phyloP scores from a whole-genome alignment of 2,888 invertebrate genomes.

The Brenthis ino region DNA sequence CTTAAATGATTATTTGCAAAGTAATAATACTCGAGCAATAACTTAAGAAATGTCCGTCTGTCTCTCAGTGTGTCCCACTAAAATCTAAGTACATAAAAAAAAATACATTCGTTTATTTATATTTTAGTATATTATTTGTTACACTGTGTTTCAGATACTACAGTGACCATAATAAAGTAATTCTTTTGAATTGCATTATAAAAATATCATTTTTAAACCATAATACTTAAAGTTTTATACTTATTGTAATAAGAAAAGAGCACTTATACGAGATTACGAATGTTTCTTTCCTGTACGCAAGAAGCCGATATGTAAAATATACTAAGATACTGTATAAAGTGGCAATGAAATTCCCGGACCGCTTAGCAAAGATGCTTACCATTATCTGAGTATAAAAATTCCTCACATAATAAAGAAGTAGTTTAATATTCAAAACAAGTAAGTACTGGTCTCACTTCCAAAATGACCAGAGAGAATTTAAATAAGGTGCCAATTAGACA shows the following conservation, averaged over 20 bases:
- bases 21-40: not conserved
- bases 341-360: slow-evolving; percentile 62
- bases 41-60: not conserved
- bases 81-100: too few relatives aligned
- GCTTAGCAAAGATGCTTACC: slow-evolving; percentile 65
- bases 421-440: slow-evolving; percentile 68
- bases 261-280: slow-evolving; percentile 58
- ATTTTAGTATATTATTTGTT: not conserved
- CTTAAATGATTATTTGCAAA: too few relatives aligned
- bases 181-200: slow-evolving; percentile 33
- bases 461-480: slow-evolving; percentile 70
- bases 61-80: too few relatives aligned
- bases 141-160: not conserved
- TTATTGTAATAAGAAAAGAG: slow-evolving; percentile 52
- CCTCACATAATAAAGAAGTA: slow-evolving; percentile 72
- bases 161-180: slow-evolving; percentile 30
- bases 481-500: slow-evolving; percentile 77
- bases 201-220: slow-evolving; percentile 50
- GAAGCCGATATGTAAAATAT: slow-evolving; percentile 48
- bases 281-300: slow-evolving; percentile 48
- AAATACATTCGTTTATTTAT: not conserved
- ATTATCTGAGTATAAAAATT: slow-evolving; percentile 66
- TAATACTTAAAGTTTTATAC: slow-evolving; percentile 57
- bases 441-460: slow-evolving; percentile 59
- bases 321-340: slow-evolving; percentile 56